Base-by-base conservation (phyloP, 2,888 invertebrate genomes). In the Saturnia japonica region DNA sequence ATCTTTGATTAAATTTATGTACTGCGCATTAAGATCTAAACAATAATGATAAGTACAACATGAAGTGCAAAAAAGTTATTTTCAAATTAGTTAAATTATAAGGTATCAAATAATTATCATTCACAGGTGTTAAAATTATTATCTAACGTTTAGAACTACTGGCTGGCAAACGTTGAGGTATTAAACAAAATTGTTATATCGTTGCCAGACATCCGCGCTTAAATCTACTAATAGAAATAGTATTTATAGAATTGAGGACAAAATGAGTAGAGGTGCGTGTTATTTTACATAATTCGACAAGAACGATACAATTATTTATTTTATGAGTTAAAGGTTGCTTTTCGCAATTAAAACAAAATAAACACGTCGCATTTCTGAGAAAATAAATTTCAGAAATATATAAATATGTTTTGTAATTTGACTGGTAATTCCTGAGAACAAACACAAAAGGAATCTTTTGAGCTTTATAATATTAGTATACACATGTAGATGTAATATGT, bases 151-250 rank as follows among this genome's bases (percentile, higher is more conserved):
- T 79, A 74, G 76, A 76, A 76, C 74, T 43, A 14, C 70, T 73
- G 78, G 77, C 86, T 89, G 89, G 88, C 89, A 87, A 74, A 70
- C 60, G 72, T 77, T 84, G 84, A 82, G 82, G 68, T 40, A 25
- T 40, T 57, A 42, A 68, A 71, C 60, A 68, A n/a, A 22, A 68
- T 79, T 77, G 75, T 72, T 60, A 71, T 68, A 71, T 69, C 74
- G 78, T 75, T 80, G 82, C 79, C 83, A 84, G 81, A 78, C 77
- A 78, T 79, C 77, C 74, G 76, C 75, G 76, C 76, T 73, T 75
- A 74, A 71, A 74, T 74, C 78, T 81, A 75, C 70, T 76, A 82
- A 85, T 84, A 85, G 80, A 72, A 45, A 22, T 16, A 4, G 70
- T 82, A 84, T 81, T 73, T 81, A 78, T 84, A 85, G 78, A 70